Evolutionary conservation across 1,140 invertebrate species (phyloP).

Genomic region (Drosophila mauritiana): DNA sequence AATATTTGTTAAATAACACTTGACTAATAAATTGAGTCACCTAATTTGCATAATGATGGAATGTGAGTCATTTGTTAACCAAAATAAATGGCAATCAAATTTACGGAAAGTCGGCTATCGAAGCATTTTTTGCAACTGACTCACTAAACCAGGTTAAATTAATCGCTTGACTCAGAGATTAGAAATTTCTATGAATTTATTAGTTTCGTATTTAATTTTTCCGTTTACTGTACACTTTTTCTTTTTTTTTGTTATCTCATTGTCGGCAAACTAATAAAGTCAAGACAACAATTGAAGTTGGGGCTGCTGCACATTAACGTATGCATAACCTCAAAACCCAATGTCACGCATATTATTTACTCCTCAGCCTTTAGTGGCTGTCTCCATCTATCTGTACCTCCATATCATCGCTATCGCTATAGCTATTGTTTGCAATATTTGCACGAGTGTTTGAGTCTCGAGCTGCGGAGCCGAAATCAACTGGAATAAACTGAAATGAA

Average conservation of each 20-base stretch:
- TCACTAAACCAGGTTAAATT: slow-evolving; percentile 18
- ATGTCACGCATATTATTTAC: slow-evolving; percentile 80
- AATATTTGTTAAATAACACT: neutral
- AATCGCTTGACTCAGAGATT: slow-evolving; percentile 13
- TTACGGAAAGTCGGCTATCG: neutral
- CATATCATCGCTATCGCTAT: slow-evolving; percentile 7
- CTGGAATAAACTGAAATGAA: slow-evolving; percentile 42
- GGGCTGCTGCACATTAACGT: slow-evolving; percentile 52
- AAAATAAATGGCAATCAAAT: neutral
- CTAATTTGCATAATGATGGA: neutral
- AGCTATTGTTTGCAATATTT: slow-evolving; percentile 45
- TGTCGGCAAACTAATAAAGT: slow-evolving; percentile 41
- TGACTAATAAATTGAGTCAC: neutral
- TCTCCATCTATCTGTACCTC: slow-evolving; percentile 41
- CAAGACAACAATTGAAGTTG: slow-evolving; percentile 62
- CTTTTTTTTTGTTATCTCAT: slow-evolving; percentile 4
- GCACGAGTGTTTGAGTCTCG: slow-evolving; percentile 18
- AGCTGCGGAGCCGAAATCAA: slow-evolving; percentile 15
- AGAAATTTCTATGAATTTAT: slow-evolving; percentile 17
- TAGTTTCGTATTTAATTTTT: slow-evolving; percentile 1
- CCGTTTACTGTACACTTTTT: neutral
- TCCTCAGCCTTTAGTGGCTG: slow-evolving; percentile 28
- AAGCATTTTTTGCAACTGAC: slow-evolving; percentile 2
- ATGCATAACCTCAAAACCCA: slow-evolving; percentile 77
- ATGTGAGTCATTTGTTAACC: slow-evolving; percentile 4